These are phyloP conservation scores for Triplophysa tibetana DNA, from an alignment of 2,113 vertebrate species.

Conservation along the genomic window DNA sequence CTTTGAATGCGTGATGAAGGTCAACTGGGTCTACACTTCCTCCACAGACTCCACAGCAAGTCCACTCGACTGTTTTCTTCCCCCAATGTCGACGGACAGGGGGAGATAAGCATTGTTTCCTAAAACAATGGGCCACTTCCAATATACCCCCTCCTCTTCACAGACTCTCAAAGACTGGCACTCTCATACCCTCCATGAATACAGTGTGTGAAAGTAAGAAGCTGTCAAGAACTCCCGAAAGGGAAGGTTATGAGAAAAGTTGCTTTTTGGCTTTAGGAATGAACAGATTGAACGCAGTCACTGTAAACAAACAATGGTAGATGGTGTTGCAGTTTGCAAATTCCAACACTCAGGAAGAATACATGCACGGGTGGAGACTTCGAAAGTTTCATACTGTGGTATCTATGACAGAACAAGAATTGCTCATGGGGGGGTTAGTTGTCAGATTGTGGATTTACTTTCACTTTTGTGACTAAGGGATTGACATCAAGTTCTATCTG, in stretches of 20 bases:
- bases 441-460: no score
- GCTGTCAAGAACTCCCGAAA: conserved; percentile 55
- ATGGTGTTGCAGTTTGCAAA: neutral
- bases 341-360: neutral
- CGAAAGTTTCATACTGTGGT: neutral
- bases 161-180: conserved; percentile 51
- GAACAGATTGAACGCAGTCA: neutral
- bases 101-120: conserved; percentile 79
- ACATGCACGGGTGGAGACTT: neutral
- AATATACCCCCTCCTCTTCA: conserved; percentile 57
- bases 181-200: conserved; percentile 58
- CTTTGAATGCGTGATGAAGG: conserved; percentile 78
- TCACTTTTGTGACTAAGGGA: neutral
- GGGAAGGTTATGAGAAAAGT: conserved; percentile 32
- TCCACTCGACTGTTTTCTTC: conserved; percentile 50
- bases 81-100: conserved; percentile 60
- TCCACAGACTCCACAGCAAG: conserved; percentile 66
- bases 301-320: conserved; percentile 16
- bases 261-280: neutral
- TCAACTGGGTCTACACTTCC: conserved; percentile 77
- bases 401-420: neutral
- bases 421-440: neutral
- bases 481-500: neutral
- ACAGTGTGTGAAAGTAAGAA: conserved; percentile 56
- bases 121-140: conserved; percentile 78